Percentiles rank a stretch among this genome's conserved stretches.
phyloP scores from a whole-genome alignment of 2,113 vertebrate species.

The Tyto alba region DNA sequence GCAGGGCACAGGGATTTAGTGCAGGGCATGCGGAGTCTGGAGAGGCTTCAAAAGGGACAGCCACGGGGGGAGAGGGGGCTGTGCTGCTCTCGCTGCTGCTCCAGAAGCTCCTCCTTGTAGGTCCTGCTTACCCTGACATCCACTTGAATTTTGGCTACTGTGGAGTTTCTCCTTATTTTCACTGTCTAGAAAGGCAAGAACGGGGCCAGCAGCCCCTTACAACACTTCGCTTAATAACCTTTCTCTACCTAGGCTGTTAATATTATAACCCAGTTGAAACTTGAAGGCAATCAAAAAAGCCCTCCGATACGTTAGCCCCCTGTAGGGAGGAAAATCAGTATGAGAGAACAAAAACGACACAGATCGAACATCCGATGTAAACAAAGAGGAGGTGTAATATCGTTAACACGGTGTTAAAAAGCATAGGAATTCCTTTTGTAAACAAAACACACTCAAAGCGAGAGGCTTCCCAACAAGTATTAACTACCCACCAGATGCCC shows the following conservation, averaged over 20 bases:
- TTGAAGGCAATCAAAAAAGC: slow-evolving; percentile 47
- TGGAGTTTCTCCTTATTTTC: background rate
- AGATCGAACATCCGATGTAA: slow-evolving; percentile 16
- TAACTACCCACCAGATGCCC: slow-evolving; percentile 57
- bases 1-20: background rate
- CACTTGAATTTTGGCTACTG: background rate
- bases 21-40: background rate
- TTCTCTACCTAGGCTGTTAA: background rate
- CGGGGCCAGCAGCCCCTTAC: background rate
- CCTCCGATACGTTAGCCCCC: background rate
- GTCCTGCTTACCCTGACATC: background rate
- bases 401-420: slow-evolving; percentile 27
- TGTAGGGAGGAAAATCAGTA: slow-evolving; percentile 45
- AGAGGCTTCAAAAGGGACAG: background rate
- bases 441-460: slow-evolving; percentile 31
- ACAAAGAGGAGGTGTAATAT: slow-evolving; percentile 44
- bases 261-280: slow-evolving; percentile 36
- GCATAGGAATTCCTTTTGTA: slow-evolving; percentile 42
- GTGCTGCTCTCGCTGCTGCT: background rate
- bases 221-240: slow-evolving; percentile 22
- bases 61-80: background rate
- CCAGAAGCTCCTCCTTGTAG: background rate
- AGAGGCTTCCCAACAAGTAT: slow-evolving; percentile 36
- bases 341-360: slow-evolving; percentile 4
- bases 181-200: background rate